Evolutionary conservation across 2,113 vertebrate genomes (phyloP), one percentile per base, ranked within the genome.

Genomic region (Crocuta crocuta): DNA sequence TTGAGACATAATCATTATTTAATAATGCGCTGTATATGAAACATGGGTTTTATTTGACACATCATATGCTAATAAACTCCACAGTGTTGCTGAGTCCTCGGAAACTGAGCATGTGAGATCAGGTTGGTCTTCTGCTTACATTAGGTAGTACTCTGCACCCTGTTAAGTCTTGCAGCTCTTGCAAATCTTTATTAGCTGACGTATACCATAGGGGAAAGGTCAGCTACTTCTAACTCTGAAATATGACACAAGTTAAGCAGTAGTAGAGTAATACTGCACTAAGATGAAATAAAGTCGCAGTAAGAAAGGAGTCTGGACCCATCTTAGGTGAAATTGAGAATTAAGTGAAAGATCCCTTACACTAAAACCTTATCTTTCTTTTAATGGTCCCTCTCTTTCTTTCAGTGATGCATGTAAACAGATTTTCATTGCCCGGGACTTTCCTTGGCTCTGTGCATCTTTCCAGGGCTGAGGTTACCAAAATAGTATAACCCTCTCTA

Each of bases 1-100:
- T 84, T 66, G 65, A 95, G 80, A 95, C 5, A 17, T 63, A 92
- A 85, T 79, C 79, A 85, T 94, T 73, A 78, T 35, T 95, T 95
- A 93, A 85, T 91, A 74, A 92, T 58, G 89, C 31, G 35, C 39
- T 91, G 0, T 28, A 28, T 73, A 71, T 55, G 81, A 79, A 73
- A n/a, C 13, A 10, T 70, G 63, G 76, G n/a, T 45, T 74, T 94
- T 33, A 21, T 85, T 78, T 84, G 87, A 92, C 39, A 68, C 10
- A 10, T 63, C n/a, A 19, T 24, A 71, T 66, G 50, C 78, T 94
- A 91, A 65, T 88, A 79, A 92, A 58, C 50, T 74, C 50, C 80
- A 73, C 23, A 70, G 68, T n/a, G 31, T 76, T 74, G 28, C n/a
- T 1, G 19, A 86, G 68, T 39, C 81, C 35, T 63, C 71, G 39